These are phyloP conservation scores for Sycophaga agraensis DNA, from an alignment of 1,140 invertebrate genomes.

Conservation along the genomic window DNA sequence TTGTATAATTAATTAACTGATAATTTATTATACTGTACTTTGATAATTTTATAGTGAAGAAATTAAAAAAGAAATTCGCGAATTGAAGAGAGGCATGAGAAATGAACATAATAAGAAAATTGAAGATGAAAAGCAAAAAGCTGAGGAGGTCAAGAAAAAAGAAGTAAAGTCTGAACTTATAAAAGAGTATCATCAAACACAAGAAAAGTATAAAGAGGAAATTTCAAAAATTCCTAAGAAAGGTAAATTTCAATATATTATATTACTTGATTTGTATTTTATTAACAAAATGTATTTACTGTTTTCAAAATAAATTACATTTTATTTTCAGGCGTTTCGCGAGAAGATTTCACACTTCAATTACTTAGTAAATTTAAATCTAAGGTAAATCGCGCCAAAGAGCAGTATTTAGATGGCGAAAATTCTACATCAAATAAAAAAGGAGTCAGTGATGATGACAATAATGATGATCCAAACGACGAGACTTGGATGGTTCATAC, in stretches of 20 bases:
- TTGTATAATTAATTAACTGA: constrained; percentile 13
- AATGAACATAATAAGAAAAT: constrained; percentile 66
- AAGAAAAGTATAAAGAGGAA: constrained; percentile 75
- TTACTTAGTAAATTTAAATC: constrained; percentile 82
- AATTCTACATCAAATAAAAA: constrained; percentile 26
- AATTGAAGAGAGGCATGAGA: constrained; percentile 69
- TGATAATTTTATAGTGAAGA: constrained; percentile 65
- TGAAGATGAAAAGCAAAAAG: constrained; percentile 51
- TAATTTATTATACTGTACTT: neutral
- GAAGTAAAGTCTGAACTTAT: constrained; percentile 66
- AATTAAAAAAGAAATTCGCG: constrained; percentile 74
- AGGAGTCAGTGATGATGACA: constrained; percentile 43
- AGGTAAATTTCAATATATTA: constrained; percentile 44
- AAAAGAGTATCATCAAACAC: constrained; percentile 72
- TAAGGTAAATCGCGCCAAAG: constrained; percentile 71
- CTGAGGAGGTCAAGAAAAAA: constrained; percentile 50
- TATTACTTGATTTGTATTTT: neutral
- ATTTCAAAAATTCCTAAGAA: constrained; percentile 70
- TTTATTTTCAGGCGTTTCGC: constrained; percentile 37
- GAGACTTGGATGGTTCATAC: constrained; percentile 78
- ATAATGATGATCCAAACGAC: constrained; percentile 55
- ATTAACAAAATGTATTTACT: neutral
- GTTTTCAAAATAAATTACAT: neutral
- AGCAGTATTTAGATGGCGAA: constrained; percentile 52
- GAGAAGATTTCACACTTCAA: constrained; percentile 74